These are phyloP conservation scores for Nomada ruficornis DNA, from an alignment of 2,888 invertebrate genomes.

Conservation along the genomic window DNA sequence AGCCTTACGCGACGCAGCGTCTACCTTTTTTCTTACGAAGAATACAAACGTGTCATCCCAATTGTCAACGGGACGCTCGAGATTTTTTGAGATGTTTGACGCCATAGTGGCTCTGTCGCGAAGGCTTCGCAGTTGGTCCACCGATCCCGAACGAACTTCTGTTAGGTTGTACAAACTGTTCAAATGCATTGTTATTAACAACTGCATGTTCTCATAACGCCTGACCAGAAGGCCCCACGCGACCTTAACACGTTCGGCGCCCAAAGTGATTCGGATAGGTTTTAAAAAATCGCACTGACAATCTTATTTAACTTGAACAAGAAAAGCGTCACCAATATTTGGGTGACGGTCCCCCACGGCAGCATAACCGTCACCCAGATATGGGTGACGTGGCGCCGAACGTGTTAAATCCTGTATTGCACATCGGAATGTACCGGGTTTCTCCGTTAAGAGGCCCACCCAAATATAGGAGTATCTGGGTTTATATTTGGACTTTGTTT, in stretches of 20 bases:
- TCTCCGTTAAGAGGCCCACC: too few relatives aligned
- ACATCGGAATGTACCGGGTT: background rate
- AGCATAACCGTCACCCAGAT: too few relatives aligned
- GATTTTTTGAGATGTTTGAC: background rate
- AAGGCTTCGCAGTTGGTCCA: background rate
- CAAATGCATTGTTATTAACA: background rate
- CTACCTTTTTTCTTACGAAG: background rate
- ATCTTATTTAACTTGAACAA: too few relatives aligned
- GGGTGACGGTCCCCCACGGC: too few relatives aligned
- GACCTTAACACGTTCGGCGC: too few relatives aligned
- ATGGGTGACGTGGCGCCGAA: too few relatives aligned
- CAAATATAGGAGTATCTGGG: too few relatives aligned
- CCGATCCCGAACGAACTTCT: background rate
- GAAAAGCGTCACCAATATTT: too few relatives aligned
- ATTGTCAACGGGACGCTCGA: background rate
- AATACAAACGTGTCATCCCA: background rate
- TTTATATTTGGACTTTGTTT: too few relatives aligned
- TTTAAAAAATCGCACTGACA: too few relatives aligned
- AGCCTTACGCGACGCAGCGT: too few relatives aligned
- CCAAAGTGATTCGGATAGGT: too few relatives aligned
- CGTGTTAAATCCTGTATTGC: slow-evolving; percentile 1
- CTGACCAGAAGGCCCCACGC: background rate
- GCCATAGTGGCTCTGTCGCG: slow-evolving; percentile 3
- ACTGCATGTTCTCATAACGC: background rate
- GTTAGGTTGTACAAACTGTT: background rate